These are phyloP conservation scores for Apamea anceps DNA, from an alignment of 2,888 invertebrate species.

Conservation along the genomic window DNA sequence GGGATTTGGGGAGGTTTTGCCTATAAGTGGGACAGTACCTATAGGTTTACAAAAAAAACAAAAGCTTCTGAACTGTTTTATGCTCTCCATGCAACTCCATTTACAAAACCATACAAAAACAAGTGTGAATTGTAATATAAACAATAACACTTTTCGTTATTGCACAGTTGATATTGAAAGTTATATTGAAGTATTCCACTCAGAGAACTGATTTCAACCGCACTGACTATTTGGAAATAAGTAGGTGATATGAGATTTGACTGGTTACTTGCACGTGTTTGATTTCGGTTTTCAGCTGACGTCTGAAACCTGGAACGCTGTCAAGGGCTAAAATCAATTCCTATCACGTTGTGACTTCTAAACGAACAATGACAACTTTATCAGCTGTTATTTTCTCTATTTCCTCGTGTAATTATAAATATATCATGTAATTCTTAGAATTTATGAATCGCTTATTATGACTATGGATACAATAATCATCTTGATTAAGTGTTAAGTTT, in stretches of 20 bases:
- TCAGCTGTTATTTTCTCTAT: constrained; percentile 11
- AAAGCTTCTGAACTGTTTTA: no score
- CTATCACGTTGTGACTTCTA: neutral
- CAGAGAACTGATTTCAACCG: no score
- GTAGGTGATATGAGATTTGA: no score
- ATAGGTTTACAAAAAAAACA: no score
- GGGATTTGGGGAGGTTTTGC: no score
- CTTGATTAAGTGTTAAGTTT: constrained; percentile 25
- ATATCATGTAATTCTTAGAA: constrained; percentile 34
- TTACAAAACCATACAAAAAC: neutral
- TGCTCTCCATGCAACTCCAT: no score
- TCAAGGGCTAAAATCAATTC: neutral
- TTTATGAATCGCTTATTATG: constrained; percentile 34
- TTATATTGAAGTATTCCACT: no score
- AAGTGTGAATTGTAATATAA: neutral
- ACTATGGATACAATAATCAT: constrained; percentile 27
- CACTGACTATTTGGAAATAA: no score
- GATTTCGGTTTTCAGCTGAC: neutral
- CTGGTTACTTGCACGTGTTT: neutral
- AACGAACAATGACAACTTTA: neutral
- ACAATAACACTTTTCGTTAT: neutral
- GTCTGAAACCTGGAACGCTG: neutral
- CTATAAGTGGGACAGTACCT: no score
- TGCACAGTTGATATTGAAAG: neutral
- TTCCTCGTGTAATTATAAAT: neutral